Base-by-base conservation (phyloP, 2,797 vertebrate genomes). In the Gallinago stenura region DNA sequence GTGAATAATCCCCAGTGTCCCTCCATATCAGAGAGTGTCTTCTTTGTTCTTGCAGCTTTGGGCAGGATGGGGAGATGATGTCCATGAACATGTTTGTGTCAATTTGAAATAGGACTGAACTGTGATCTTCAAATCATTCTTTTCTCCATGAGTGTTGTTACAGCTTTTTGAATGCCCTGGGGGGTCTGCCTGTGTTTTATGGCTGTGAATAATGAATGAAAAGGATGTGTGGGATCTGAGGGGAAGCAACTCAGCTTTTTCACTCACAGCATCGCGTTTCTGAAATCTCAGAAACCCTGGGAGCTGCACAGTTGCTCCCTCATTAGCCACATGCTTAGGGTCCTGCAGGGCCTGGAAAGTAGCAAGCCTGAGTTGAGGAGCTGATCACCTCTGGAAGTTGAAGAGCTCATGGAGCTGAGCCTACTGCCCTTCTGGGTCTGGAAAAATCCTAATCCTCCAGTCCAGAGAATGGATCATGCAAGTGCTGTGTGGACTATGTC, bases 201-300 rank as follows among this genome's bases (percentile, higher is more conserved):
- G 75, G 24, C 24, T 2, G 8, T 86, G 71, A 93, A 94, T 95
- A 93, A 72, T 71, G 76, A 94, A 94, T 91, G 76, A 89, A 91
- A 92, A 95, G 57, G 69, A 81, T 80, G n/a, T 78, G 39, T 69
- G 58, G 64, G 69, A 80, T 91, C 87, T 78, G 25, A 93, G 46
- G 24, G 43, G 65, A 96, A 71, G 76, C 65, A 76, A 4, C 66
- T 43, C 69, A 65, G 76, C 46, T 90, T 87, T 69, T 86, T 46
- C 22, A 58, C 30, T 81, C 0, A 0, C 37, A 86, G 68, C 21
- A 85, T 21, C 30, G 45, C 28, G 77, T 90, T 91, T 6, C 26
- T 81, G 46, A 83, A 91, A 54, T 33, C 16, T 65, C 0, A 0
- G 72, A 78, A 87, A 78, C 33, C n/a, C 57, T 64, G 26, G 43